Base-by-base conservation (phyloP, 2,797 vertebrate genomes). In the Tokudaia tokunoshimensis region DNA sequence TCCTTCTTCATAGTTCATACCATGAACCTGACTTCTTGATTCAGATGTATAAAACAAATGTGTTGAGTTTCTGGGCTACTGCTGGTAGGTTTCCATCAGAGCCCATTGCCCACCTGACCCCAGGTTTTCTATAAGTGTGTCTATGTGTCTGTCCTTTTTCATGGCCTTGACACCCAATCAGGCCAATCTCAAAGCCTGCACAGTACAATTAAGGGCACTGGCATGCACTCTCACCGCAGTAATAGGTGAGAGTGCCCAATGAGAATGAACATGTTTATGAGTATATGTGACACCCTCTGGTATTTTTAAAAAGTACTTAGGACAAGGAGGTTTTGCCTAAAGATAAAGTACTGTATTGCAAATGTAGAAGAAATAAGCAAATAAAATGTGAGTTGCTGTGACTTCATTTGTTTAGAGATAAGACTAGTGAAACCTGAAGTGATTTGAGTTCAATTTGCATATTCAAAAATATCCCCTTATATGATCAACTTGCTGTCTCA, bases 321-420 rank as follows among this genome's bases (percentile, higher is more conserved):
- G 47, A 95, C 41, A 91, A 63, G 52, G 72, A 50, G 17, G 17
- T 24, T 76, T 81, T 78, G 20, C 67, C 65, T 86, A 63, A 63
- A 86, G 20, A 57, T 61, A 80, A 89, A 96, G 52, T 78, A 37
- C 41, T 88, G 0, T 41, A 61, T 72, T 95, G 52, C 14, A 85
- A 80, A 96, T 2, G 44, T 57, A 50, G 37, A 79, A 83, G 37
- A 91, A 94, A 80, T 41, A 34, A 86, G 79, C 41, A 92, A 86
- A 95, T 37, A 90, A 81, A 90, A 52, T 57, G n/a, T 75, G 31
- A 24, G 13, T 85, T 81, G 47, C 24, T 75, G 10, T 88, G 47
- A 91, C 63, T 96, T 97, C 26, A 79, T 87, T 96, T 82, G 22
- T 92, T 15, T 82, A 67, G 55, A 15, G 82, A 72, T 19, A 78